These are phyloP conservation scores for Glossosoma conforme DNA, from an alignment of 1,140 invertebrate genomes.

Conservation along the genomic window DNA sequence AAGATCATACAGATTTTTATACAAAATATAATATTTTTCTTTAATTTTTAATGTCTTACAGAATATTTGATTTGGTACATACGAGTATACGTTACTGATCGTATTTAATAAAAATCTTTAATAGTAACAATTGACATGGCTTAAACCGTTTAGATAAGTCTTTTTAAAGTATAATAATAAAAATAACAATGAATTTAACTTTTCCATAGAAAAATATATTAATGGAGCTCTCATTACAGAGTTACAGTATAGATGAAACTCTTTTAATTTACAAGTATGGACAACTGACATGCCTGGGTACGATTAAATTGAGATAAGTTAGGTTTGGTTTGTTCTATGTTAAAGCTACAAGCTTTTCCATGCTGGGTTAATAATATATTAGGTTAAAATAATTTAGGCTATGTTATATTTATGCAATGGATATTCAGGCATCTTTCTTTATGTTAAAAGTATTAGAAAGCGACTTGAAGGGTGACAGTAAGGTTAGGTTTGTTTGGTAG, in stretches of 20 bases:
- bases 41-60: not conserved
- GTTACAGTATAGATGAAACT: no score
- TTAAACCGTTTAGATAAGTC: not conserved
- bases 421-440: no score
- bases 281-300: no score
- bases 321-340: no score
- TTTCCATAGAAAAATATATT: no score
- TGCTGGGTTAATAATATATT: no score
- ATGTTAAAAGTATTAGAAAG: not conserved
- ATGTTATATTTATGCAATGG: no score
- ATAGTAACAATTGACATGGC: not conserved
- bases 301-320: no score
- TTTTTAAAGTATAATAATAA: not conserved
- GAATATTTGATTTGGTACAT: not conserved
- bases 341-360: no score
- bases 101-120: not conserved
- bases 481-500: constrained; percentile 1
- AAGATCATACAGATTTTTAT: not conserved
- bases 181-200: not conserved
- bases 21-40: not conserved
- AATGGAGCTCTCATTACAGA: no score
- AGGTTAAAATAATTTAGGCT: no score
- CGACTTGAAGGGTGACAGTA: not conserved
- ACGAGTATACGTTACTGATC: not conserved
- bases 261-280: no score